phyloP scores from a whole-genome alignment of 2,888 invertebrate genomes.

The Saturnia pavonia region DNA sequence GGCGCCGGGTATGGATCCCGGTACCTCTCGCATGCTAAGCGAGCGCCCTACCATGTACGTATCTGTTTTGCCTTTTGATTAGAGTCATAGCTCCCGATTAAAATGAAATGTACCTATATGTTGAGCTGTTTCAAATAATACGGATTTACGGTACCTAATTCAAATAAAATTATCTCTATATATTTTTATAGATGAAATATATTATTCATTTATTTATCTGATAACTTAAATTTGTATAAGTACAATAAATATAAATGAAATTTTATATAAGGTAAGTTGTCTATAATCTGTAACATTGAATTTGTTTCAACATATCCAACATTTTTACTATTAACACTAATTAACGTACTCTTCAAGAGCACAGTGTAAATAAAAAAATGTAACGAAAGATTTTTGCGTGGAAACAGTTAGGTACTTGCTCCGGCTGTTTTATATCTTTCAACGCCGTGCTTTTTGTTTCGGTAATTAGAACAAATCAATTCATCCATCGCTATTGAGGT shows the following conservation, averaged over 20 bases:
- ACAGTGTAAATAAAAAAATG: not conserved
- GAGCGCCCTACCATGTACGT: slow-evolving; percentile 81
- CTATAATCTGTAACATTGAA: no score
- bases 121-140: slow-evolving; percentile 23
- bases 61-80: slow-evolving; percentile 71
- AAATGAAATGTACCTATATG: slow-evolving; percentile 41
- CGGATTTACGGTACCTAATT: slow-evolving; percentile 6
- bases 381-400: not conserved
- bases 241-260: no score
- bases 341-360: not conserved
- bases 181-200: not conserved
- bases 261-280: no score
- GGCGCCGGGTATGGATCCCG: slow-evolving; percentile 82
- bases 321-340: not conserved
- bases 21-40: slow-evolving; percentile 82
- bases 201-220: not conserved
- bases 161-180: not conserved
- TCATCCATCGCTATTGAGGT: not conserved
- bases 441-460: not conserved
- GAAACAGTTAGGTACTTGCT: not conserved
- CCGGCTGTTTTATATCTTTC: not conserved
- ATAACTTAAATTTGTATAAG: not conserved
- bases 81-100: slow-evolving; percentile 65
- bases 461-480: not conserved
- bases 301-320: no score